These are phyloP conservation scores for Epinotia nisella DNA, from an alignment of 2,888 invertebrate genomes.

Conservation along the genomic window DNA sequence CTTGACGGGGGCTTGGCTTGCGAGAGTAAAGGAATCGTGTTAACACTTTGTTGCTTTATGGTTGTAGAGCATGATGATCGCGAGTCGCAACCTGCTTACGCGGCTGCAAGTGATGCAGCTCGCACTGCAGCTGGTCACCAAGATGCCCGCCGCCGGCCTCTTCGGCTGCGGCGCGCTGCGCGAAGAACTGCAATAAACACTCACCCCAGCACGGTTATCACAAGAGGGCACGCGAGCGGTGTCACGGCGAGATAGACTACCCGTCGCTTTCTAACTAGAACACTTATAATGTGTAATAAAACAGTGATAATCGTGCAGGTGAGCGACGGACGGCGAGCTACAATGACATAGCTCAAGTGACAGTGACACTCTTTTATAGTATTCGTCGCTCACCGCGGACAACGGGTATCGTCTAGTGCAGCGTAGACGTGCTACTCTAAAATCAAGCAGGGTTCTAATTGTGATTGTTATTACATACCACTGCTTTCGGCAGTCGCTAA, in stretches of 20 bases:
- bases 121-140: constrained; percentile 23
- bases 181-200: neutral
- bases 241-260: too few species aligned
- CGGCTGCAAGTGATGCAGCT: constrained; percentile 26
- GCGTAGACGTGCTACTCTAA: constrained; percentile 19
- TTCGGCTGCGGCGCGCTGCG: constrained; percentile 6
- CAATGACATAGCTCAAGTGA: neutral
- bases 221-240: too few species aligned
- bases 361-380: neutral
- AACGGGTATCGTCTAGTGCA: neutral
- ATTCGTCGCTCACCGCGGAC: neutral
- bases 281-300: too few species aligned
- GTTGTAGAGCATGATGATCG: constrained; percentile 35
- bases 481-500: constrained; percentile 25
- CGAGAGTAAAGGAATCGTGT: too few species aligned
- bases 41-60: too few species aligned
- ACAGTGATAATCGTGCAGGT: too few species aligned
- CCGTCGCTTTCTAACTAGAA: too few species aligned
- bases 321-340: neutral
- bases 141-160: constrained; percentile 3
- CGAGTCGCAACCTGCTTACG: constrained; percentile 20
- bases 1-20: too few species aligned
- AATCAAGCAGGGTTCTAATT: constrained; percentile 51
- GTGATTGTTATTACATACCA: constrained; percentile 48
- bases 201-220: neutral